phyloP scores from a whole-genome alignment of 2,888 invertebrate genomes.

The Drosophila putrida region DNA sequence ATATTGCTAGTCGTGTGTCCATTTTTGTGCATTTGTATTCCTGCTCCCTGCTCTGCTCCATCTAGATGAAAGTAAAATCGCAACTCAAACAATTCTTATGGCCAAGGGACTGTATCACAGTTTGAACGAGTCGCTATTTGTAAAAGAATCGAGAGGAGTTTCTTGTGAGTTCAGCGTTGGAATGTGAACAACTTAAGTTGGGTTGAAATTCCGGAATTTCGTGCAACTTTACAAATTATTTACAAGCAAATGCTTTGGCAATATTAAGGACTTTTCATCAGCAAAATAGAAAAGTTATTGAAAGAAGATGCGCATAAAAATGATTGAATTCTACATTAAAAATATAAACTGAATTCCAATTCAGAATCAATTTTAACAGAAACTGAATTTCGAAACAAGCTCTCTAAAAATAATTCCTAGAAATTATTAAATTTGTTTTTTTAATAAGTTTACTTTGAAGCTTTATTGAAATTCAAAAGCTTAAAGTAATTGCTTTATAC shows the following conservation, averaged over 20 bases:
- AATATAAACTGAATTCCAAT: not conserved
- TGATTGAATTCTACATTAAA: not conserved
- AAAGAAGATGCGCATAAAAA: not conserved
- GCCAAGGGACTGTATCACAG: conserved; percentile 16
- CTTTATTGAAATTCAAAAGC: not conserved
- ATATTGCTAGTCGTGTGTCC: conserved; percentile 16
- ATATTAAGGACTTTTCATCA: conserved; percentile 7
- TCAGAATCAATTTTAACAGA: too few relatives aligned
- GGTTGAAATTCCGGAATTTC: not conserved
- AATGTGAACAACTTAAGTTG: not conserved
- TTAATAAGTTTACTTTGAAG: too few relatives aligned
- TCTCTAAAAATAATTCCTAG: not conserved
- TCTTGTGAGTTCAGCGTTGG: conserved; percentile 1
- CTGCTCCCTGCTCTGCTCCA: conserved; percentile 12
- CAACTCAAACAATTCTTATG: conserved; percentile 59
- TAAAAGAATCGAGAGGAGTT: not conserved
- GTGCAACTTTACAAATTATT: conserved; percentile 6
- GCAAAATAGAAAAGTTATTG: not conserved
- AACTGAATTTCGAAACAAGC: not conserved
- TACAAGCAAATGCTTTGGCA: conserved; percentile 3
- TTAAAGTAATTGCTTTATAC: not conserved
- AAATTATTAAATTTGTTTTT: too few relatives aligned
- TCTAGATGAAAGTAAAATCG: conserved; percentile 60
- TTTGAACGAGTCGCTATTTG: conserved; percentile 11
- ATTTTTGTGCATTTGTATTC: conserved; percentile 36